Evolutionary conservation across 2,113 vertebrate genomes (phyloP).

Genomic region (Pantherophis guttatus): DNA sequence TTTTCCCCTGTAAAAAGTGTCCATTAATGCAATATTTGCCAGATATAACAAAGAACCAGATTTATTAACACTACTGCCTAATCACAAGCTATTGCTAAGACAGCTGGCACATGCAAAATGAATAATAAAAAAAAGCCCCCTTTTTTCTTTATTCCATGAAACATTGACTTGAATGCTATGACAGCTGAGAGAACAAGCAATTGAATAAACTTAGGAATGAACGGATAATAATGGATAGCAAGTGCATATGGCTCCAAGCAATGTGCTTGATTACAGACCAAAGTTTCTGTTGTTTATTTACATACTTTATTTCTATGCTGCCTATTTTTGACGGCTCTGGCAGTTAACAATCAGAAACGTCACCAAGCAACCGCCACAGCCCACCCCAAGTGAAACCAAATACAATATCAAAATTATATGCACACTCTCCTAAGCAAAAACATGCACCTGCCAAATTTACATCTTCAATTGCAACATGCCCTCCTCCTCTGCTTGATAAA

Average conservation of each 20-base stretch:
- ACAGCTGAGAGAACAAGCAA: background rate
- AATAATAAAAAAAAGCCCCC: background rate
- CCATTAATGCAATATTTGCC: background rate
- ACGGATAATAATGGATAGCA: background rate
- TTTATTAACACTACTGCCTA: conserved; percentile 27
- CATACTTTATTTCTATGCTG: background rate
- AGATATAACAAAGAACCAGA: conserved; percentile 21
- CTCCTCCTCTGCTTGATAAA: background rate
- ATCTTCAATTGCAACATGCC: background rate
- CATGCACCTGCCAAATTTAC: background rate
- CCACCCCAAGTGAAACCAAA: background rate
- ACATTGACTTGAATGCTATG: background rate
- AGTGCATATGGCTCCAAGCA: background rate
- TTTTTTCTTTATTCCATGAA: background rate
- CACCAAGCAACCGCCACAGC: background rate
- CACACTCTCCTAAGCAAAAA: background rate
- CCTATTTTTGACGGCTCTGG: background rate
- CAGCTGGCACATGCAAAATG: background rate
- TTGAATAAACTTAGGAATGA: background rate
- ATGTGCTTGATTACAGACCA: background rate
- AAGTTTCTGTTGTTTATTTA: background rate
- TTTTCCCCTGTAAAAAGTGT: background rate
- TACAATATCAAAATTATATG: background rate
- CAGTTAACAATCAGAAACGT: background rate
- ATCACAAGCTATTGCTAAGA: conserved; percentile 10